phyloP scores from a whole-genome alignment of 2,888 invertebrate species.

The Tipula lateralis region DNA sequence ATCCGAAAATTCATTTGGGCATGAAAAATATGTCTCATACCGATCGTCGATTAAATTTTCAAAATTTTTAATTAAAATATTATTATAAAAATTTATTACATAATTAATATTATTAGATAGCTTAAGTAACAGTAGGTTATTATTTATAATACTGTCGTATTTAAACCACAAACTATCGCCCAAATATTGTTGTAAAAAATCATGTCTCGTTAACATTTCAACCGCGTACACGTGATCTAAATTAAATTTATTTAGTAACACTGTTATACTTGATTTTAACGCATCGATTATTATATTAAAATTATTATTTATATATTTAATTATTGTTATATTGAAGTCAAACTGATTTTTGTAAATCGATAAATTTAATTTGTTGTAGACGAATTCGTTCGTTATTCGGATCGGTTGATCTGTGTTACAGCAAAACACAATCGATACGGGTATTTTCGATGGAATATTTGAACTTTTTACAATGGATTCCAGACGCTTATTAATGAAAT shows the following conservation, averaged over 20 bases:
- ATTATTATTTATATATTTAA: constrained; percentile 25
- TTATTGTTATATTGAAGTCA: background rate
- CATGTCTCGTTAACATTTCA: constrained; percentile 55
- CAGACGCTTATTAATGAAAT: constrained; percentile 42
- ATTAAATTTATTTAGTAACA: constrained; percentile 53
- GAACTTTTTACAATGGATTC: constrained; percentile 39
- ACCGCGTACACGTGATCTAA: constrained; percentile 49
- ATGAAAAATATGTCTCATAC: constrained; percentile 56
- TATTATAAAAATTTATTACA: constrained; percentile 62
- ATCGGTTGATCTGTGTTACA: constrained; percentile 36
- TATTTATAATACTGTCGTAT: constrained; percentile 48
- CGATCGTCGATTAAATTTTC: constrained; percentile 57
- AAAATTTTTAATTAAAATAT: constrained; percentile 57
- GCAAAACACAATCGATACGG: constrained; percentile 42
- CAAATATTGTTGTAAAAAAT: constrained; percentile 55
- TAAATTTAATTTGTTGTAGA: constrained; percentile 35
- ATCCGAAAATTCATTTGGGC: constrained; percentile 60
- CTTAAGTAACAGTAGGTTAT: constrained; percentile 29
- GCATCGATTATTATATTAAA: constrained; percentile 47
- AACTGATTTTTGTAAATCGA: background rate
- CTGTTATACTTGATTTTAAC: constrained; percentile 51
- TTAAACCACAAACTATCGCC: constrained; percentile 61
- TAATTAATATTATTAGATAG: constrained; percentile 29
- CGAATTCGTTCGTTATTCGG: constrained; percentile 49
- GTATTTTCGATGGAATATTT: constrained; percentile 37